Base-by-base conservation (phyloP, 30 jellyfish, hydroid and myxozoan genomes). In the Mastigias papua region DNA sequence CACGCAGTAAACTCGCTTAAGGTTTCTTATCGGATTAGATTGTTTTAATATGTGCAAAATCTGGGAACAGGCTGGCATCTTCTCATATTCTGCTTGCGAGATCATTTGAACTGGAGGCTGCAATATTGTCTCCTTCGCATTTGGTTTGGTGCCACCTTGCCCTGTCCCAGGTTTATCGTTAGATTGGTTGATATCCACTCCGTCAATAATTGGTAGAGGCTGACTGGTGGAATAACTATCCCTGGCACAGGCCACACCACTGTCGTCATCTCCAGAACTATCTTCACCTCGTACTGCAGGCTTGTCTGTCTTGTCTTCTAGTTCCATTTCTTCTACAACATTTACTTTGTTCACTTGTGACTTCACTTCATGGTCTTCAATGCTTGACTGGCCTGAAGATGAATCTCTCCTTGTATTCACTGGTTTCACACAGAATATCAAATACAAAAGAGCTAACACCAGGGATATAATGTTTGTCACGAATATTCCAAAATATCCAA, bases 401-500 rank as follows among this genome's bases (percentile, higher is more conserved):
- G 11, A 23, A 23, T 20, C 60, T 6, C 13, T 46, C 60, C 16
- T 16, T 46, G 8, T 16, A 16, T 69, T 48, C 60, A 32, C 81
- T 2, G 81, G 62, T 63, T 69, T 69, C 28, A 69, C 81, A 30
- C 28, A 19, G 20, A 69, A 28, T 7, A n/a, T 32, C 61, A 69
- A 19, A 46, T 69, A 33, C 6, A 69, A 10, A 10, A 69, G 23
- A 1, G 81, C 81, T 27, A 69, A 33, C 5, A 69, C 63, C 11
- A 33, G 63, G 19, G 33, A 46, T 7, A 61, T 63, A 27, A 31
- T 69, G 25, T 48, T 32, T 2, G 63, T 33, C 3, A 69, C 81
- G 62, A 69, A 69, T 9, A 69, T 69, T 5, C 81, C 81, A 7
- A 32, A 2, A n/a, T 69, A 69, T 3, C 81, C 81, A 46, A 69